A percentile compares a stretch with the other conserved stretches of the same genome.
These are phyloP conservation scores for Camptogramma bilineatum DNA, from an alignment of 2,888 invertebrate species.

Conservation along the genomic window DNA sequence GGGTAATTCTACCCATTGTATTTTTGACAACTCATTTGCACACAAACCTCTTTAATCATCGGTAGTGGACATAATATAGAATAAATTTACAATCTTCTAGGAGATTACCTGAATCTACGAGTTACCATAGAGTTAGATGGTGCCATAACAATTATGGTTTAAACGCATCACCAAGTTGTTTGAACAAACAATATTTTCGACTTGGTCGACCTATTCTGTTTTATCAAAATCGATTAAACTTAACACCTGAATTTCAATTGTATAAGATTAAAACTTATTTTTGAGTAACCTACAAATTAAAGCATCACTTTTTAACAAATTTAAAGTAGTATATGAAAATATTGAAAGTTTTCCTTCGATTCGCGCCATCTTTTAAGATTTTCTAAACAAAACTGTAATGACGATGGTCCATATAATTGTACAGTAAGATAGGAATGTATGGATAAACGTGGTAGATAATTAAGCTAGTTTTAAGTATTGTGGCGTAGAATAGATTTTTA, in stretches of 20 bases:
- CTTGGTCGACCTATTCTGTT: neutral
- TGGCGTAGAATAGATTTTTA: conserved; percentile 44
- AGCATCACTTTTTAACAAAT: conserved; percentile 7
- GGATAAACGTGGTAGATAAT: conserved; percentile 50
- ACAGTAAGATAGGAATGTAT: conserved; percentile 55
- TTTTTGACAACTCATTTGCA: conserved; percentile 23
- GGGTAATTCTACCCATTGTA: neutral
- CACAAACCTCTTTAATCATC: conserved; percentile 41
- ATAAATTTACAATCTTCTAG: conserved; percentile 34
- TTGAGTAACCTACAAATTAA: neutral
- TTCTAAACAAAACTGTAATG: conserved; percentile 46
- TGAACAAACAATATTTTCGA: conserved; percentile 17
- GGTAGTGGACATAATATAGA: conserved; percentile 58
- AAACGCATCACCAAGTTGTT: conserved; percentile 27
- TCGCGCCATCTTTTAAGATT: conserved; percentile 53
- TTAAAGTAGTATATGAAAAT: neutral
- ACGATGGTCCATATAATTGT: conserved; percentile 55
- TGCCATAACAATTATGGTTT: conserved; percentile 75
- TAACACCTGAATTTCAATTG: neutral
- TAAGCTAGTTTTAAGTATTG: conserved; percentile 46
- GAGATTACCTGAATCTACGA: conserved; percentile 70
- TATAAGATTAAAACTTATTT: neutral
- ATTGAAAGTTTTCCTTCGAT: conserved; percentile 11
- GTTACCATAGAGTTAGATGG: conserved; percentile 83
- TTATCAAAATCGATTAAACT: neutral